Evolutionary conservation across 2,113 vertebrate species (phyloP).

Genomic region (Eurystomus gularis): DNA sequence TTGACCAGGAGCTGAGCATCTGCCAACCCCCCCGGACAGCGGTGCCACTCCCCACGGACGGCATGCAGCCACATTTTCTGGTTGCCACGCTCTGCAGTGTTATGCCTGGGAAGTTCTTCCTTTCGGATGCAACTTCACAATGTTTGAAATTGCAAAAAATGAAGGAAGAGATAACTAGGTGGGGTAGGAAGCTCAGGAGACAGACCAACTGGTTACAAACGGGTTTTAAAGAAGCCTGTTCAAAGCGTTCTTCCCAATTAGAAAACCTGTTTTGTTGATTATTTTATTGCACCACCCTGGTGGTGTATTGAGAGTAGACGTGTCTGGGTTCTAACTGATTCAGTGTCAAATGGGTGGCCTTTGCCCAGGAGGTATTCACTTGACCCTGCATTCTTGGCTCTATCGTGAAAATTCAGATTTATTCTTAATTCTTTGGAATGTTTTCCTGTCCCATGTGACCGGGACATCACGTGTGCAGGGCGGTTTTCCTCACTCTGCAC

Average conservation of each 20-base stretch:
- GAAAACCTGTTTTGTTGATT: neutral
- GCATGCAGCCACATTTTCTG: neutral
- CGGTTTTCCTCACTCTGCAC: neutral
- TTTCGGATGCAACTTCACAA: neutral
- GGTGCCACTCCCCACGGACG: neutral
- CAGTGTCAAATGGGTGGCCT: neutral
- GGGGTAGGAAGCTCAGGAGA: neutral
- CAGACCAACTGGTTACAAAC: neutral
- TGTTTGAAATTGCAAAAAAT: neutral
- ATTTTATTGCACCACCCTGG: neutral
- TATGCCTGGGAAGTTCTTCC: neutral
- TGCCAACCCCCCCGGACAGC: neutral
- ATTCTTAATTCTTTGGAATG: neutral
- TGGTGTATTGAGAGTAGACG: rapidly evolving
- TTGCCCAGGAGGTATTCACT: neutral
- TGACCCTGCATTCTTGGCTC: neutral
- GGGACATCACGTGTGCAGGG: neutral
- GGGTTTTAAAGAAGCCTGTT: neutral
- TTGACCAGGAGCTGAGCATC: too few species aligned
- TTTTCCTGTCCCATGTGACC: neutral
- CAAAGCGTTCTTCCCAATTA: neutral
- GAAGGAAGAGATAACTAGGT: neutral
- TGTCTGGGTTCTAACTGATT: neutral
- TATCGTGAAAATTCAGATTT: neutral
- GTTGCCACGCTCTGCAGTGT: neutral